These are phyloP conservation scores for Acanthurus leucopareius DNA, from an alignment of 2,797 vertebrate species.

Conservation along the genomic window DNA sequence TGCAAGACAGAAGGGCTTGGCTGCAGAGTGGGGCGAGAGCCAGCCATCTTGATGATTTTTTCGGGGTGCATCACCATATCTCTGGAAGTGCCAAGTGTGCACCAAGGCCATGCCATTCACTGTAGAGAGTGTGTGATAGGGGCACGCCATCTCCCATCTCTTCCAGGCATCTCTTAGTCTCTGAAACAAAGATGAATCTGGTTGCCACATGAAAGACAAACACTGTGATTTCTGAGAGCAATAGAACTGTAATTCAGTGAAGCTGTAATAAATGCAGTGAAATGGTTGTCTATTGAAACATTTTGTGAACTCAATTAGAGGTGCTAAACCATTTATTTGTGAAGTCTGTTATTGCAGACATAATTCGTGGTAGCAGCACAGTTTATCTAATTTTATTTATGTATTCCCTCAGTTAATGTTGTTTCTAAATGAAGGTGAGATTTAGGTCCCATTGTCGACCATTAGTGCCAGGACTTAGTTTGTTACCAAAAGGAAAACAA, in stretches of 20 bases:
- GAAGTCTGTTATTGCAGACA: constrained; percentile 80
- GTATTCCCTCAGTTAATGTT: constrained; percentile 79
- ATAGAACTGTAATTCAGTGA: constrained; percentile 76
- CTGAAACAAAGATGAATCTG: constrained; percentile 69
- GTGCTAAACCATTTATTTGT: constrained; percentile 80
- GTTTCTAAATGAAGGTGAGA: constrained; percentile 66
- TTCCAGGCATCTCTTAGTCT: constrained; percentile 59
- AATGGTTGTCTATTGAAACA: constrained; percentile 81
- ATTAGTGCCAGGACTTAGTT: constrained; percentile 44
- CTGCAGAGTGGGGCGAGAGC: constrained; percentile 83
- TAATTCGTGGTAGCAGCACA: constrained; percentile 75
- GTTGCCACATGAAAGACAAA: constrained; percentile 75
- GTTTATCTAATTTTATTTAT: constrained; percentile 82
- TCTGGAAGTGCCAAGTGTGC: constrained; percentile 81
- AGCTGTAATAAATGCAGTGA: constrained; percentile 79
- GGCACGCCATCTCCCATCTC: constrained; percentile 67
- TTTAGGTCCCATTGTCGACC: constrained; percentile 49
- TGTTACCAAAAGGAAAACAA: constrained; percentile 37
- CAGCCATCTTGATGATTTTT: constrained; percentile 86
- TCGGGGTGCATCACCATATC: constrained; percentile 83
- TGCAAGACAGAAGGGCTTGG: constrained; percentile 86
- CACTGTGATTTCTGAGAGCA: constrained; percentile 67
- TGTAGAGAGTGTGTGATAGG: constrained; percentile 67
- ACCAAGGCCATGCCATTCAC: constrained; percentile 81
- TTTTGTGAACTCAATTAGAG: constrained; percentile 81